phyloP scores from a whole-genome alignment of 1,140 invertebrate species.

The Drosophila bipectinata region DNA sequence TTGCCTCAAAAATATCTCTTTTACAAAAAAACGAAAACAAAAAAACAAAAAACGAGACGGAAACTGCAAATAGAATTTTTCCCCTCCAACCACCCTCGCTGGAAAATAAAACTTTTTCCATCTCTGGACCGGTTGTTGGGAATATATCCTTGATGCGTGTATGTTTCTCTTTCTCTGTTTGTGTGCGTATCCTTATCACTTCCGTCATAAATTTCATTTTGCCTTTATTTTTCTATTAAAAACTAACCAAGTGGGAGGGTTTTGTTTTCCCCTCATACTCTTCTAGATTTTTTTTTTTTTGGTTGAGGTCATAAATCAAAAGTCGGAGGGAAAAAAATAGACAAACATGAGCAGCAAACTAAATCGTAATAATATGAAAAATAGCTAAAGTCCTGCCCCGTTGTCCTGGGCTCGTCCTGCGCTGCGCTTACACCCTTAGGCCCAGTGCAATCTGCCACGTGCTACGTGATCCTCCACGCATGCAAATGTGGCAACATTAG shows the following conservation, averaged over 20 bases:
- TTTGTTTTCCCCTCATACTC: background rate
- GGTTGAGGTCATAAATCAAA: constrained; percentile 68
- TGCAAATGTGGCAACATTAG: constrained; percentile 84
- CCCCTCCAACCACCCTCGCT: too few relatives aligned
- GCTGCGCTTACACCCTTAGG: constrained; percentile 22
- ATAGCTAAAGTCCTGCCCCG: constrained; percentile 47
- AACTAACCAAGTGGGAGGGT: constrained; percentile 52
- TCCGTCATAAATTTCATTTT: constrained; percentile 83
- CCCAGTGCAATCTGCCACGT: constrained; percentile 74
- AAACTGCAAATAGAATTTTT: constrained; percentile 75
- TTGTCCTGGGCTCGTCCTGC: constrained; percentile 21
- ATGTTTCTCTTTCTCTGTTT: constrained; percentile 20
- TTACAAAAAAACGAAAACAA: background rate
- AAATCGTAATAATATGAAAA: constrained; percentile 75
- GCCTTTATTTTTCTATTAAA: constrained; percentile 80
- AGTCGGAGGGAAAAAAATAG: constrained; percentile 21
- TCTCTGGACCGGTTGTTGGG: constrained; percentile 46
- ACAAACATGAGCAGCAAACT: constrained; percentile 45
- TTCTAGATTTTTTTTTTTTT: constrained; percentile 11
- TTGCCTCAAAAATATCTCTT: constrained; percentile 50
- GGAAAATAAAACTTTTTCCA: constrained; percentile 51
- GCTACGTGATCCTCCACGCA: constrained; percentile 73
- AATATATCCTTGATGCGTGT: constrained; percentile 60
- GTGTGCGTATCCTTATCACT: constrained; percentile 71
- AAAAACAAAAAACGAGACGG: constrained; percentile 53